These are phyloP conservation scores for Pocillopora meandrina DNA, from an alignment of 92 coral and sea anemone species.

Conservation along the genomic window DNA sequence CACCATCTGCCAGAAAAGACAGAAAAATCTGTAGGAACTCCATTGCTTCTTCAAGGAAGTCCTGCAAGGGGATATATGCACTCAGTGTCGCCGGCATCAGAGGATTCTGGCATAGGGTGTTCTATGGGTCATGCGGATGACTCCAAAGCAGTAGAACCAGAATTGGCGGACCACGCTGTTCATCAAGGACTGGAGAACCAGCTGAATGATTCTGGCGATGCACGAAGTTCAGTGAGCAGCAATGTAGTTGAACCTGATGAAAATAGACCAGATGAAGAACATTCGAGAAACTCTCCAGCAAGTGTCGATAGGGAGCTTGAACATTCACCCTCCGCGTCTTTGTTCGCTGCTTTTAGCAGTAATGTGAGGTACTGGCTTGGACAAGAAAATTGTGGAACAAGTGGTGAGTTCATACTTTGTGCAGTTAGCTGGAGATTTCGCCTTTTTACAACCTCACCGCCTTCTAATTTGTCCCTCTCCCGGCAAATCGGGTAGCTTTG, in stretches of 20 bases:
- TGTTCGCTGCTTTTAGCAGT: conserved; percentile 70
- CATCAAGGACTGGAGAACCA: background rate
- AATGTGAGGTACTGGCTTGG: conserved; percentile 93
- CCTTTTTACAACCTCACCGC: too few species aligned
- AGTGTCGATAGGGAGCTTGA: conserved; percentile 44
- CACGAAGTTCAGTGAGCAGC: background rate
- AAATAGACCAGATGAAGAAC: background rate
- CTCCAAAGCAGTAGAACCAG: conserved; percentile 5
- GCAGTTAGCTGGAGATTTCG: background rate
- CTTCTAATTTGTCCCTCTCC: too few species aligned
- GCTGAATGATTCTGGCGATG: conserved; percentile 1
- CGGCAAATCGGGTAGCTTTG: too few species aligned
- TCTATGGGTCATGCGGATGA: conserved; percentile 37
- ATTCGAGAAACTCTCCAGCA: conserved; percentile 35
- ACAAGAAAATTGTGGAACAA: conserved; percentile 43
- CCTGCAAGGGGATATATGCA: conserved; percentile 6
- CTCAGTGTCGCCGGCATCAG: conserved; percentile 62
- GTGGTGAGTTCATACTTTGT: background rate
- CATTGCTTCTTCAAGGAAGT: conserved; percentile 1
- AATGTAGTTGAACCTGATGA: conserved; percentile 13
- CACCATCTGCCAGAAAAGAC: background rate
- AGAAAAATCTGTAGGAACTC: background rate
- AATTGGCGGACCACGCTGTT: conserved; percentile 2
- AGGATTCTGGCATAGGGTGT: conserved; percentile 80
- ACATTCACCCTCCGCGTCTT: conserved; percentile 31